A percentile compares a stretch with the other conserved stretches of the same genome.
Evolutionary conservation across 2,113 vertebrate genomes (phyloP).

Genomic region (Alouatta palliata): DNA sequence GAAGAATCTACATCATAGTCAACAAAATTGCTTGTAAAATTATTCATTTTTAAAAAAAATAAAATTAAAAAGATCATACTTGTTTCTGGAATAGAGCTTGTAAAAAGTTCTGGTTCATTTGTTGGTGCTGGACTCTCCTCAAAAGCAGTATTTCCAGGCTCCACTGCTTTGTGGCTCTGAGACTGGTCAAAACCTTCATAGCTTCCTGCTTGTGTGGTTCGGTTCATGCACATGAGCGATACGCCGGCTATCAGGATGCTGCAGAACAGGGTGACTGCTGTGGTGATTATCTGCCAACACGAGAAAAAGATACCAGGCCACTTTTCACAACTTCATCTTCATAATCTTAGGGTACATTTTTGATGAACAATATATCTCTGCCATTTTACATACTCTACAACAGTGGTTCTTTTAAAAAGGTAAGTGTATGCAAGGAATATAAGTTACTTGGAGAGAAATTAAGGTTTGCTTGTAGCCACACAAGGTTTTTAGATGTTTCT

Average conservation of each 20-base stretch:
- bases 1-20: constrained; percentile 1
- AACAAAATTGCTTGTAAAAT: background rate
- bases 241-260: constrained; percentile 90
- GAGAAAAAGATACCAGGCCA: background rate
- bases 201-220: constrained; percentile 85
- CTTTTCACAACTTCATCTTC: background rate
- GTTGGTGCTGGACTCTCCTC: constrained; percentile 70
- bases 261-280: constrained; percentile 86
- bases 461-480: background rate
- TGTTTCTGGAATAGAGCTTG: constrained; percentile 78
- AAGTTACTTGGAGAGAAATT: constrained; percentile 46
- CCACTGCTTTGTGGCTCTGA: constrained; percentile 75
- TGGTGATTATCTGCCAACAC: constrained; percentile 89
- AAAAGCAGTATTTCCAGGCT: constrained; percentile 78
- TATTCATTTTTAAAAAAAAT: background rate
- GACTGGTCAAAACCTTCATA: constrained; percentile 86
- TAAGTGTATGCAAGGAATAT: background rate
- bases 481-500: background rate
- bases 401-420: background rate
- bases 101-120: constrained; percentile 55
- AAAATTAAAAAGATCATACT: constrained; percentile 78
- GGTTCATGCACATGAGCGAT: constrained; percentile 93
- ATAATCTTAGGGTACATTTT: background rate
- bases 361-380: background rate
- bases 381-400: background rate